Percentiles rank a stretch among this genome's conserved stretches.
Conservation (phyloP, 2,888 invertebrate species). For the Eledona agricola region DNA sequence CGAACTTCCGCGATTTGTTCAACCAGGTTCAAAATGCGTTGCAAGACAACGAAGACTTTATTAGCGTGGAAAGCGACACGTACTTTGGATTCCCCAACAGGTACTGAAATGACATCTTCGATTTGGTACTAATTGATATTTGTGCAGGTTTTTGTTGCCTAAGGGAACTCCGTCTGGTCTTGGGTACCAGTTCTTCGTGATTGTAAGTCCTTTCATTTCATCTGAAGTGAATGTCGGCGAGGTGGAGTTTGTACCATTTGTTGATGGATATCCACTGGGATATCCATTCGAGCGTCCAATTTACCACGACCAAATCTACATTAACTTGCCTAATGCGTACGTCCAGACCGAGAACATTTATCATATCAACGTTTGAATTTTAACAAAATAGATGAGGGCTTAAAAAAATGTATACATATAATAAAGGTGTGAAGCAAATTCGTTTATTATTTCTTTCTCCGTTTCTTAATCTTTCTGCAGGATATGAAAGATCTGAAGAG, state of each 20-base stretch:
- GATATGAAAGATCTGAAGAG: no score
- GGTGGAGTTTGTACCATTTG: slow-evolving; percentile 8
- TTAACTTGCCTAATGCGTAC: slow-evolving; percentile 72
- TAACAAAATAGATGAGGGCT: no score
- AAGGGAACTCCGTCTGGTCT: slow-evolving; percentile 73
- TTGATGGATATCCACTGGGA: slow-evolving; percentile 73
- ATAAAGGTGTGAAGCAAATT: no score
- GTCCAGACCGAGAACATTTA: slow-evolving; percentile 67
- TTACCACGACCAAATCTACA: slow-evolving; percentile 66
- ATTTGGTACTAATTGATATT: slow-evolving; percentile 3
- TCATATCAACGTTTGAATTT: no score
- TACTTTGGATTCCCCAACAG: slow-evolving; percentile 71
- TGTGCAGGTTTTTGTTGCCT: slow-evolving; percentile 69
- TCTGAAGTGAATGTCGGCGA: slow-evolving; percentile 37
- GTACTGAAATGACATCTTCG: slow-evolving; percentile 1
- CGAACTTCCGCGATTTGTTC: slow-evolving; percentile 71
- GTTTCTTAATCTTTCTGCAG: no score
- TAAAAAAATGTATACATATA: no score
- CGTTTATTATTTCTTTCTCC: no score
- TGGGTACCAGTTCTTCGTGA: slow-evolving; percentile 65
- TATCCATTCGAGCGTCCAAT: slow-evolving; percentile 79
- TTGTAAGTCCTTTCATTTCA: slow-evolving; percentile 62
- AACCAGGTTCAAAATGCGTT: slow-evolving; percentile 67
- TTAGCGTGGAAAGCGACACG: slow-evolving; percentile 65
- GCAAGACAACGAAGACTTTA: slow-evolving; percentile 63